phyloP scores from a whole-genome alignment of 2,113 vertebrate genomes.

The Chiloscyllium plagiosum region DNA sequence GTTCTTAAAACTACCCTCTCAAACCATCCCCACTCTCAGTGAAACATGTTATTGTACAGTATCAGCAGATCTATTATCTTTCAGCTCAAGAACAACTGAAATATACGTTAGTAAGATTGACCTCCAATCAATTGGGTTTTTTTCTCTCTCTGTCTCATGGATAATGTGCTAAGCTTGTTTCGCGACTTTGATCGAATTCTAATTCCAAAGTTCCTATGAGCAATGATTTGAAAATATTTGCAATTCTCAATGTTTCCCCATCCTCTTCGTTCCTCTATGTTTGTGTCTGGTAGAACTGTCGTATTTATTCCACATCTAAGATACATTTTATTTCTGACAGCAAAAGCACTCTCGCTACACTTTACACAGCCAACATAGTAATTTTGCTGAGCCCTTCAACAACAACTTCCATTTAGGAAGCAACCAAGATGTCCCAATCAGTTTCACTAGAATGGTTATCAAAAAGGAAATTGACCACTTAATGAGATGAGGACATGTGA shows the following conservation, averaged over 20 bases:
- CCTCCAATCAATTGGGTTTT: background rate
- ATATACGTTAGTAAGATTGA: too few relatives aligned
- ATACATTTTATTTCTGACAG: background rate
- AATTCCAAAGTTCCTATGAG: background rate
- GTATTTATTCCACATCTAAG: background rate
- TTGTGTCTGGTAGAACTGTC: background rate
- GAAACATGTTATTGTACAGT: too few relatives aligned
- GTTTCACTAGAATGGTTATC: background rate
- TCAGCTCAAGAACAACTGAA: background rate
- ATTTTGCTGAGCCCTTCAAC: background rate
- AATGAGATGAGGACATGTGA: background rate
- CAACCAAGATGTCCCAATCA: background rate
- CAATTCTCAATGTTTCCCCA: background rate
- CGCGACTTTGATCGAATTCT: background rate
- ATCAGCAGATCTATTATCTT: background rate
- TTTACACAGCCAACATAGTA: background rate
- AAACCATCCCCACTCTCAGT: too few relatives aligned
- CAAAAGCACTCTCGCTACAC: too few relatives aligned
- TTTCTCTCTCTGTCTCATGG: background rate
- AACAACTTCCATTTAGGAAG: background rate
- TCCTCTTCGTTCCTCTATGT: background rate
- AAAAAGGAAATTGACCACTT: background rate
- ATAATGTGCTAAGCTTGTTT: background rate
- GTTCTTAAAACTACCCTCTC: too few relatives aligned
- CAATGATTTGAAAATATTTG: background rate